These are phyloP conservation scores for Noctuana brunneofusca DNA, from an alignment of 2,888 invertebrate species.

Conservation along the genomic window DNA sequence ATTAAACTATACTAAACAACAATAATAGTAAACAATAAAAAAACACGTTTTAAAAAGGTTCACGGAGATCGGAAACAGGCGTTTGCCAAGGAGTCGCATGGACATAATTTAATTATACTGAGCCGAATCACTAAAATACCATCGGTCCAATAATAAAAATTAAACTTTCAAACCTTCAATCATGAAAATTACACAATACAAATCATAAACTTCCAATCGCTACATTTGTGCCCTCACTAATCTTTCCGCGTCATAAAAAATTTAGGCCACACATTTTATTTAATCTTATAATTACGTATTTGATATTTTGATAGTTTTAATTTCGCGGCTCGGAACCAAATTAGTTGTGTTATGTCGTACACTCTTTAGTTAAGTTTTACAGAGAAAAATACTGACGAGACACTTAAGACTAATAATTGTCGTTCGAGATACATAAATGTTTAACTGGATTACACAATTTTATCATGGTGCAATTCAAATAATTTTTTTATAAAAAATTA, in stretches of 20 bases:
- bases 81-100: constrained; percentile 8
- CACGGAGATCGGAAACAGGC: constrained; percentile 27
- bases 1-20: constrained; percentile 13
- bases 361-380: neutral
- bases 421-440: neutral
- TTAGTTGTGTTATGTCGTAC: constrained; percentile 48
- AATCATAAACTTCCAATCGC: constrained; percentile 13
- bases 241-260: neutral
- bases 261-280: constrained; percentile 13
- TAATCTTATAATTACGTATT: constrained; percentile 10
- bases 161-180: neutral
- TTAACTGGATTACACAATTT: neutral
- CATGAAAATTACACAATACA: neutral
- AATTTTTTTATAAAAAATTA: neutral
- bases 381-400: constrained; percentile 55
- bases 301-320: neutral
- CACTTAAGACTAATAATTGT: constrained; percentile 22
- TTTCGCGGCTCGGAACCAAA: constrained; percentile 58
- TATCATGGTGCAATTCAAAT: neutral
- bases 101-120: neutral
- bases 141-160: neutral
- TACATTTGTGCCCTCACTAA: constrained; percentile 16
- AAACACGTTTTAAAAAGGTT: constrained; percentile 15
- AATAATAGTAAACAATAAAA: constrained; percentile 20
- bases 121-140: too few species aligned